Percentiles rank a stretch among this genome's conserved stretches.
Evolutionary conservation across 2,888 invertebrate genomes (phyloP).

Genomic region (Pyrrhosoma nymphula): DNA sequence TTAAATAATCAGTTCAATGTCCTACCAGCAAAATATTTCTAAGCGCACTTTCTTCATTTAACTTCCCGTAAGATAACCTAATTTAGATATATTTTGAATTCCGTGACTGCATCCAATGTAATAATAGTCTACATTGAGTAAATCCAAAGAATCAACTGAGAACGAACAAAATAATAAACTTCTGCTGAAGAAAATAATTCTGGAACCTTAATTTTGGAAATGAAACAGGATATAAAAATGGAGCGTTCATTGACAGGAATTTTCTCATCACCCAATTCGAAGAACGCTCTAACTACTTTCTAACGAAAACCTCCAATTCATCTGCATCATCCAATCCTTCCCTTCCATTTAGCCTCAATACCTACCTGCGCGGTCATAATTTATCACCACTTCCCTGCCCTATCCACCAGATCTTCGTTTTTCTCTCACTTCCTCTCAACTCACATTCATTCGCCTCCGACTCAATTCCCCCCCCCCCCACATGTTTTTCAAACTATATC

Average conservation of each 20-base stretch:
- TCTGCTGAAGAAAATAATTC: neutral
- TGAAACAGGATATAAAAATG: slow-evolving; percentile 5
- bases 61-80: no score
- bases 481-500: no score
- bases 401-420: neutral
- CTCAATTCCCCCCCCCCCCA: no score
- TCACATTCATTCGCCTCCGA: neutral
- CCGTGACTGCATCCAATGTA: no score
- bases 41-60: no score
- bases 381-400: slow-evolving; percentile 8
- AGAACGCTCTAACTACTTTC: neutral
- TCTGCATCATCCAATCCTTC: neutral
- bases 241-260: neutral
- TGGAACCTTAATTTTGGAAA: neutral
- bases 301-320: neutral
- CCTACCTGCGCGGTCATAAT: neutral
- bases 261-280: neutral
- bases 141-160: neutral
- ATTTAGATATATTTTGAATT: no score
- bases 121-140: no score
- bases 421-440: neutral
- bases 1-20: no score
- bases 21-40: no score
- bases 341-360: neutral
- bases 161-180: neutral